Percentiles rank a stretch among this genome's conserved stretches.
These are phyloP conservation scores for Ceratosolen solmsi DNA, from an alignment of 1,140 invertebrate genomes.

Conservation along the genomic window DNA sequence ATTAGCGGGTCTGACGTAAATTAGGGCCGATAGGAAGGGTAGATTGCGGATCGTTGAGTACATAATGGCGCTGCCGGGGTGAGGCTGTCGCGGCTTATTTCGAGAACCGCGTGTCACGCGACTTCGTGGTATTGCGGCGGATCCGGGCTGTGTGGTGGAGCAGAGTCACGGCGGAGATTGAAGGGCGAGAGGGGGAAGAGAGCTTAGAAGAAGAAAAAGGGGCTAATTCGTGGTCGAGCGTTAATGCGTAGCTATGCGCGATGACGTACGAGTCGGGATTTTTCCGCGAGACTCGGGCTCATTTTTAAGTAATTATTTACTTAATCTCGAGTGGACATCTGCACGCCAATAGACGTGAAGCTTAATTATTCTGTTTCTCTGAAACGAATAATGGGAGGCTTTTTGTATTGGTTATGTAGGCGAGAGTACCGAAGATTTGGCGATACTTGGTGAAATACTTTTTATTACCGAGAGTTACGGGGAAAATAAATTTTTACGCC, in stretches of 20 bases:
- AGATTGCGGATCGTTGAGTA: constrained; percentile 72
- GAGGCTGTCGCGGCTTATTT: constrained; percentile 32
- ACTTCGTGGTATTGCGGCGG: constrained; percentile 32
- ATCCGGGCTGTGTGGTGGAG: neutral
- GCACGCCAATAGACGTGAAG: neutral
- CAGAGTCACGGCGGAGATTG: too few relatives aligned
- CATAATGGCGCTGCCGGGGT: constrained; percentile 62
- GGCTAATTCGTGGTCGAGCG: constrained; percentile 12
- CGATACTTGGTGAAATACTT: neutral
- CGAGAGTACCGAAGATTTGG: neutral
- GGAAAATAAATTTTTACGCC: neutral
- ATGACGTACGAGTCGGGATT: neutral
- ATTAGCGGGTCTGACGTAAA: constrained; percentile 66
- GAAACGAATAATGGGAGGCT: neutral
- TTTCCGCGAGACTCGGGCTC: neutral
- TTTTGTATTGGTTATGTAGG: neutral
- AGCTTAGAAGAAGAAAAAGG: too few relatives aligned
- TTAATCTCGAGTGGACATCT: neutral
- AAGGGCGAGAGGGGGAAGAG: neutral
- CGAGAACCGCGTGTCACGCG: constrained; percentile 41
- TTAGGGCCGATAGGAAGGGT: constrained; percentile 73
- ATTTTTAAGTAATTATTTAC: neutral
- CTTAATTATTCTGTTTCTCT: neutral
- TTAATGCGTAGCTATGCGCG: neutral
- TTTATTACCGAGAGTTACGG: neutral